These are phyloP conservation scores for Scolopax bukidnonensis DNA, from an alignment of 2,797 vertebrate species.

Conservation along the genomic window DNA sequence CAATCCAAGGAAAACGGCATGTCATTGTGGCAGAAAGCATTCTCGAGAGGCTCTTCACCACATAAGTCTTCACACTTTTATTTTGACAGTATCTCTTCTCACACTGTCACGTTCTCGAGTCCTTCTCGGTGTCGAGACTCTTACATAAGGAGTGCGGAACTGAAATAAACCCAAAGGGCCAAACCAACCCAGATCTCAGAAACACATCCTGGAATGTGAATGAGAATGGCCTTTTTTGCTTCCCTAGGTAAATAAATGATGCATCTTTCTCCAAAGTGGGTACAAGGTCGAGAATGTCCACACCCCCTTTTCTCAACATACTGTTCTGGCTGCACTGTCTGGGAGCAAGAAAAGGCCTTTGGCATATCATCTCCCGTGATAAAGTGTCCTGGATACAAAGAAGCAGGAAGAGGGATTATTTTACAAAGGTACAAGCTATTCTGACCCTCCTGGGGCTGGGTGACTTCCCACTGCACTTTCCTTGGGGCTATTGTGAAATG, in stretches of 20 bases:
- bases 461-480: not conserved
- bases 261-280: not conserved
- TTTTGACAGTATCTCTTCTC: constrained; percentile 55
- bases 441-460: not conserved
- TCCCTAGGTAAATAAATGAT: not conserved
- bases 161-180: not conserved
- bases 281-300: not conserved
- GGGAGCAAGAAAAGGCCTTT: not conserved
- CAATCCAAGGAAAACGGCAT: not conserved
- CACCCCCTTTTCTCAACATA: not conserved
- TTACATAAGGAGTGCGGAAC: constrained; percentile 24
- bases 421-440: constrained; percentile 14
- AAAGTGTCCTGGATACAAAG: not conserved
- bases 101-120: constrained; percentile 17
- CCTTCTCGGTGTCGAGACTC: not conserved
- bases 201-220: not conserved
- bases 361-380: not conserved
- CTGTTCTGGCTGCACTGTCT: not conserved
- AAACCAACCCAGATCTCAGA: not conserved
- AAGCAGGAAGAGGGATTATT: not conserved
- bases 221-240: not conserved
- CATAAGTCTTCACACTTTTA: not conserved
- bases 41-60: not conserved
- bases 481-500: not conserved
- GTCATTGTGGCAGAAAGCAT: not conserved